Conservation (phyloP, 2,113 vertebrate species). For the Nymphicus hollandicus region DNA sequence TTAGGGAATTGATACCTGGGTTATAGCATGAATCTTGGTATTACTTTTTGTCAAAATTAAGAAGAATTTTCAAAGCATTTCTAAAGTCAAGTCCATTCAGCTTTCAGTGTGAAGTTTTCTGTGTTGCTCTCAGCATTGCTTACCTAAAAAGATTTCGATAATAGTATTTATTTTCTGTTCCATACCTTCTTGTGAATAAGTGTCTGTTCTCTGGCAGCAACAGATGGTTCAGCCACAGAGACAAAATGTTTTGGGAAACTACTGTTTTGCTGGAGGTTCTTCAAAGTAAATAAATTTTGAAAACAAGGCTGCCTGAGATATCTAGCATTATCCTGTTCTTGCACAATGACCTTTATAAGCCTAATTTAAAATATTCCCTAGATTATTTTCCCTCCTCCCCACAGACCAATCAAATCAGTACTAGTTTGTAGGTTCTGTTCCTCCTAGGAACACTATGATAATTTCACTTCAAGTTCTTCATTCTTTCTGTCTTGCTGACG, state of each 20-base stretch:
- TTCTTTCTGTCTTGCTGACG: neutral
- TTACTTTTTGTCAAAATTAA: neutral
- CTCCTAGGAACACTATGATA: neutral
- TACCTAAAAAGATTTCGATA: neutral
- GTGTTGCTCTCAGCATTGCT: rapidly evolving
- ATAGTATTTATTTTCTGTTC: neutral
- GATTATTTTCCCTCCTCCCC: neutral
- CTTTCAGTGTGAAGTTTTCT: neutral
- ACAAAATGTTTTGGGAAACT: neutral
- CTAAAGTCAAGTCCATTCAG: neutral
- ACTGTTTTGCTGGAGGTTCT: neutral
- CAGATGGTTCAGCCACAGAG: neutral
- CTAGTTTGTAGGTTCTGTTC: neutral
- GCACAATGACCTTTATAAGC: neutral
- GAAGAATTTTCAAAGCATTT: neutral
- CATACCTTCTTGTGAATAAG: neutral
- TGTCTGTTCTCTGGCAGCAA: neutral
- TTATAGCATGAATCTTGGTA: neutral
- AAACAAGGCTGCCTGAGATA: neutral
- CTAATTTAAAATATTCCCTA: neutral
- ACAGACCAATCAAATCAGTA: neutral
- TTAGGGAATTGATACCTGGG: neutral
- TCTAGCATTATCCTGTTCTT: neutral
- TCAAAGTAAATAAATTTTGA: neutral
- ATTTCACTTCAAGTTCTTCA: neutral